Evolutionary conservation across 1,140 invertebrate genomes (phyloP).

Genomic region (Tetranychus cinnabarinus): DNA sequence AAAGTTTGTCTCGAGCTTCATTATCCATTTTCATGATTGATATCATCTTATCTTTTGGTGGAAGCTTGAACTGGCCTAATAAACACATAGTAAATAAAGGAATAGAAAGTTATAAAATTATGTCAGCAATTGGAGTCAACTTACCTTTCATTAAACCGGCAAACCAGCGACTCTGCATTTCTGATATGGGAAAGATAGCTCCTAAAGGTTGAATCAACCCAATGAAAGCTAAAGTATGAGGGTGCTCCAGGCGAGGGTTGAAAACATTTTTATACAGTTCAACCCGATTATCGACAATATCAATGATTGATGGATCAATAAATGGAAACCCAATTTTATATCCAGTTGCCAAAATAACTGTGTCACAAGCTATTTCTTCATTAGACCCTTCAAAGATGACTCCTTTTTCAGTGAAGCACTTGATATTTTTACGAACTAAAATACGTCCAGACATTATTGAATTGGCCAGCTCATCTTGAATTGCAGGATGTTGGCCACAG

Average conservation of each 20-base stretch:
- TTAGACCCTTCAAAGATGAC: conserved; percentile 24
- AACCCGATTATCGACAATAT: conserved; percentile 7
- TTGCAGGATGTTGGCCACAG: conserved; percentile 26
- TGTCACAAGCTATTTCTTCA: conserved; percentile 14
- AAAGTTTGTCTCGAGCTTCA: conserved; percentile 14
- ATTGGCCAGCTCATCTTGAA: conserved; percentile 29
- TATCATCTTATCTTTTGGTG: conserved; percentile 16
- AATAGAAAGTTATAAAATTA: neutral
- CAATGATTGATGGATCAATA: conserved; percentile 13
- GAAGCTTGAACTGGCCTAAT: conserved; percentile 10
- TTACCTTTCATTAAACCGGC: neutral
- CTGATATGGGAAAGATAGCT: conserved; percentile 26
- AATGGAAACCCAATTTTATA: conserved; percentile 20
- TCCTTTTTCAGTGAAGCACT: conserved; percentile 17
- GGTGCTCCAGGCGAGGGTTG: conserved; percentile 9
- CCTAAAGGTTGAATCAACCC: conserved; percentile 28
- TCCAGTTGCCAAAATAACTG: neutral
- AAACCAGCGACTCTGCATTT: conserved; percentile 20
- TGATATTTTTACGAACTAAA: conserved; percentile 21
- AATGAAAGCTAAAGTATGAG: conserved; percentile 23
- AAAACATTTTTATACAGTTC: conserved; percentile 10
- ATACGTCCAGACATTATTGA: conserved; percentile 25
- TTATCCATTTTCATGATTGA: conserved; percentile 20
- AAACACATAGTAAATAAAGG: conserved; percentile 22
- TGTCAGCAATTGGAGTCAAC: neutral